These are phyloP conservation scores for Macrostomum lignano DNA, from an alignment of 1,140 invertebrate genomes.

Conservation along the genomic window DNA sequence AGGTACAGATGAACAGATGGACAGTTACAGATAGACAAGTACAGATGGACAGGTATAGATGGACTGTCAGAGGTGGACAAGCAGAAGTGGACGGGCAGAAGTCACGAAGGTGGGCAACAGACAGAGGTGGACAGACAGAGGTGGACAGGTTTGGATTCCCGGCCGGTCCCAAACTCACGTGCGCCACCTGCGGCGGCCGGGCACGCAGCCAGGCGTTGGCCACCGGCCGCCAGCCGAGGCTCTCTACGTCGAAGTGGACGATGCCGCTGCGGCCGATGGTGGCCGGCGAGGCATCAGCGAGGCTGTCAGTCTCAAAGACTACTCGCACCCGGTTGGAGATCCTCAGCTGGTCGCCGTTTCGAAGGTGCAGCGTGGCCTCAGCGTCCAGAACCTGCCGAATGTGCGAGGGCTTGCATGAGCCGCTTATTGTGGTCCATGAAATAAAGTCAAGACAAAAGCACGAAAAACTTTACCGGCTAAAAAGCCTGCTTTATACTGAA, in stretches of 20 bases:
- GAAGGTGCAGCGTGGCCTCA: constrained; percentile 14
- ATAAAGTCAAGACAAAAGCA: no score
- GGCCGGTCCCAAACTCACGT: constrained; percentile 14
- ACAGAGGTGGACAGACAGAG: not conserved
- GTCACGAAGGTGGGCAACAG: not conserved
- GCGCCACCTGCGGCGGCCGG: constrained; percentile 19
- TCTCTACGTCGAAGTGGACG: constrained; percentile 19
- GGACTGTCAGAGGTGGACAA: no score
- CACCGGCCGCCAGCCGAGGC: constrained; percentile 24
- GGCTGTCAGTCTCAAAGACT: constrained; percentile 22
- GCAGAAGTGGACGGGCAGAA: no score
- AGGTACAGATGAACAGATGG: no score
- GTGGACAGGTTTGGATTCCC: constrained; percentile 3
- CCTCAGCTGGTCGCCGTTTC: constrained; percentile 24
- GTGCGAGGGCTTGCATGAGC: no score
- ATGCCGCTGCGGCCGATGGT: constrained; percentile 21
- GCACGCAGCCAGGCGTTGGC: constrained; percentile 22
- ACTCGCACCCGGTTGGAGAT: constrained; percentile 21
- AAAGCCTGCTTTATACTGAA: no score
- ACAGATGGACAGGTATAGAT: no score
- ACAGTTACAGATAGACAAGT: no score
- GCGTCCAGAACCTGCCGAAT: not conserved
- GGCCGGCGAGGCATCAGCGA: constrained; percentile 17
- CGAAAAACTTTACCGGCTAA: no score
- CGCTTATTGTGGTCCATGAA: no score